Percentiles rank a stretch among this genome's conserved stretches.
Conservation (phyloP, 2,888 invertebrate genomes). For the Minunthozetes semirufus region DNA sequence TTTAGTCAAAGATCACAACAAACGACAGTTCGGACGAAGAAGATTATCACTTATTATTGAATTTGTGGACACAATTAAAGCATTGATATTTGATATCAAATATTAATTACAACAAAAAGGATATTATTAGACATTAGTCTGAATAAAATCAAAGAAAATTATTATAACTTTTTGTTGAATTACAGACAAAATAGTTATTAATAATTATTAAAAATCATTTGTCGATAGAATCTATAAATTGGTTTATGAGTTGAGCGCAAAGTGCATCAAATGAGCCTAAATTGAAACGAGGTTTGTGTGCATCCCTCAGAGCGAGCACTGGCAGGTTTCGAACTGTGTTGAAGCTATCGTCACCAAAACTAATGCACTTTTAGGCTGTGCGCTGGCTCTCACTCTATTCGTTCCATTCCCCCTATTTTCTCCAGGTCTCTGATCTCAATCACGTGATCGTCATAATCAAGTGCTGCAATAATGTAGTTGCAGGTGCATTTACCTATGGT, state of each 20-base stretch:
- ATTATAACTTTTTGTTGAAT: too few species aligned
- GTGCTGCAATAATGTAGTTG: neutral
- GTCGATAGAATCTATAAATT: too few species aligned
- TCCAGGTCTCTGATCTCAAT: conserved; percentile 25
- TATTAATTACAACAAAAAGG: too few species aligned
- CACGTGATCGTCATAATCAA: conserved; percentile 17
- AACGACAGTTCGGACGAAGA: too few species aligned
- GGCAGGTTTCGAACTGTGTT: conserved; percentile 9
- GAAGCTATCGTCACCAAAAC: conserved; percentile 14
- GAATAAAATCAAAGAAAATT: too few species aligned
- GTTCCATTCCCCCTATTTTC: conserved; percentile 24
- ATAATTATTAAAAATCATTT: too few species aligned
- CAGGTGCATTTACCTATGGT: conserved; percentile 27
- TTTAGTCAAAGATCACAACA: too few species aligned
- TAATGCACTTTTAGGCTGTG: conserved; percentile 13
- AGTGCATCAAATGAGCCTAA: neutral
- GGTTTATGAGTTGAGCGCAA: neutral
- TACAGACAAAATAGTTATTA: too few species aligned
- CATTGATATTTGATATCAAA: too few species aligned
- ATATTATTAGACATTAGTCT: too few species aligned
- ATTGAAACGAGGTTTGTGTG: conserved; percentile 24
- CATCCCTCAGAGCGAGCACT: conserved; percentile 17
- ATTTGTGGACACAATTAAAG: too few species aligned
- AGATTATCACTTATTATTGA: too few species aligned
- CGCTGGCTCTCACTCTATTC: conserved; percentile 1